phyloP scores from a whole-genome alignment of 1,140 invertebrate species.

The Teleopsis dalmanni region DNA sequence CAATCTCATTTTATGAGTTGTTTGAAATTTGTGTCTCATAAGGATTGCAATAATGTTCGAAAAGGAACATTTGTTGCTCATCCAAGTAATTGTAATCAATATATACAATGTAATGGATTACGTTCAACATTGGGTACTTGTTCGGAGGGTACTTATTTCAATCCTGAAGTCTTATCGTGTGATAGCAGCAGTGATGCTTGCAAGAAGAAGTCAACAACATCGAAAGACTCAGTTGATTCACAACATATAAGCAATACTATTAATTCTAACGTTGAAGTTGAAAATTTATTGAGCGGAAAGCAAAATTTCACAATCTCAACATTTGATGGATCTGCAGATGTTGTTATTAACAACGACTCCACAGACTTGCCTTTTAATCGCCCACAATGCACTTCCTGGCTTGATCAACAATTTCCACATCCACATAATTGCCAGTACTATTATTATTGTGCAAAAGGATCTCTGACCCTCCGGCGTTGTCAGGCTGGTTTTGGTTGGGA shows the following conservation, averaged over 20 bases:
- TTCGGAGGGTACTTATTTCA: conserved; percentile 2
- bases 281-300: too few species aligned
- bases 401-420: conserved; percentile 1
- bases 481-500: conserved; percentile 4
- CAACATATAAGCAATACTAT: too few species aligned
- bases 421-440: conserved; percentile 3
- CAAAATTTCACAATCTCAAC: too few species aligned
- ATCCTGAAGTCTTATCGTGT: conserved; percentile 9
- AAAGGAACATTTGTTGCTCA: conserved; percentile 3
- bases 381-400: background rate
- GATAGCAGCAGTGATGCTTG: background rate
- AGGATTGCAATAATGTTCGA: conserved; percentile 3
- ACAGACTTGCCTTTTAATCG: too few species aligned
- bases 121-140: conserved; percentile 10
- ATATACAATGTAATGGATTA: conserved; percentile 8
- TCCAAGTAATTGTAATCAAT: conserved; percentile 11
- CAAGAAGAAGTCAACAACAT: background rate
- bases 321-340: too few species aligned
- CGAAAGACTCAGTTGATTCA: too few species aligned
- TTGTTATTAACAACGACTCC: too few species aligned
- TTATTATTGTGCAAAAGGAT: background rate
- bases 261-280: too few species aligned
- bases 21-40: conserved; percentile 6
- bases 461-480: conserved; percentile 5
- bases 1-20: too few species aligned